Conservation (phyloP, 1,140 invertebrate species). For the Bombus confusus region DNA sequence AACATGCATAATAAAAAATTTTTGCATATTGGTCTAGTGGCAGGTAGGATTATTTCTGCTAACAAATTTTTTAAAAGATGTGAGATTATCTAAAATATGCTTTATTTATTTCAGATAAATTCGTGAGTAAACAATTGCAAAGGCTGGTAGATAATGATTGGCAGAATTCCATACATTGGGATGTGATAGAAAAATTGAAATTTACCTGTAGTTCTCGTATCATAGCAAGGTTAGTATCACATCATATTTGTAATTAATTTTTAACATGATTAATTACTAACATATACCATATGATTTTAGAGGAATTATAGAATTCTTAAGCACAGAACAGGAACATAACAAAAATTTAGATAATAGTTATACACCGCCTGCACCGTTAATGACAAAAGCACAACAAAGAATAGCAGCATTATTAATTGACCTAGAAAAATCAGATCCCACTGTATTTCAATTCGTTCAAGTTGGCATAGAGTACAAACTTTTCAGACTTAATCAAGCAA, state of each 20-base stretch:
- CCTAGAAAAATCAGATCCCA: conserved; percentile 61
- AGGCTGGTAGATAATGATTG: conserved; percentile 65
- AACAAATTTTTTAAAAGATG: not conserved
- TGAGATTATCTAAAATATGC: not conserved
- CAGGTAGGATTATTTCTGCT: conserved; percentile 24
- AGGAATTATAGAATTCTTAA: conserved; percentile 59
- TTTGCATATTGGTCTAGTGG: not conserved
- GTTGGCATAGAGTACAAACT: conserved; percentile 73
- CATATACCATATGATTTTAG: conserved; percentile 46
- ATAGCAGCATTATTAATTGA: conserved; percentile 69
- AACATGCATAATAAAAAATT: not conserved
- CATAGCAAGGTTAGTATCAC: conserved; percentile 60
- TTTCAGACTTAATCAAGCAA: conserved; percentile 60
- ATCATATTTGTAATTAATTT: not conserved
- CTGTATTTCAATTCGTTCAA: conserved; percentile 64
- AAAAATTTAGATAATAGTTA: conserved; percentile 66
- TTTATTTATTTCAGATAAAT: conserved; percentile 68
- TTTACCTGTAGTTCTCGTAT: conserved; percentile 32
- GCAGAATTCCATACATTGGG: conserved; percentile 59
- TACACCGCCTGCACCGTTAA: conserved; percentile 78
- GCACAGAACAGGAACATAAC: not conserved
- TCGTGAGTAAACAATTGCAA: conserved; percentile 63
- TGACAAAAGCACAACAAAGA: conserved; percentile 75
- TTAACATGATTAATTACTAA: conserved; percentile 3
- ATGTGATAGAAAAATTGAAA: conserved; percentile 64